Percentiles rank a stretch among this genome's conserved stretches.
Evolutionary conservation across 2,888 invertebrate genomes (phyloP).

Genomic region (Pinctada fucata): DNA sequence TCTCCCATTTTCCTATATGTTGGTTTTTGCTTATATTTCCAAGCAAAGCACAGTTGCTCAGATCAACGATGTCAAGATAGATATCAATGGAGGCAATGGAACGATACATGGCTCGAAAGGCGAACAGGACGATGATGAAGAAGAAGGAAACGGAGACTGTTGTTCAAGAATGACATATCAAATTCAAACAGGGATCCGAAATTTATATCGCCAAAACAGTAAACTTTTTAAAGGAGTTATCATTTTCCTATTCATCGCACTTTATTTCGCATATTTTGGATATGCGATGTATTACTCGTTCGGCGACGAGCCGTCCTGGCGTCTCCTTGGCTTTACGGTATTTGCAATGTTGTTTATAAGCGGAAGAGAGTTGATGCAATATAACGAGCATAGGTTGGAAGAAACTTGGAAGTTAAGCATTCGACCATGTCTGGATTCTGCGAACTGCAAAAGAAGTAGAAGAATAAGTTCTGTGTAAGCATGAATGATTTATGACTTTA

Average conservation of each 20-base stretch:
- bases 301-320: slow-evolving; percentile 59
- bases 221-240: background rate
- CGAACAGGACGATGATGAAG: background rate
- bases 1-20: background rate
- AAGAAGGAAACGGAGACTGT: background rate
- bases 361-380: too few species aligned
- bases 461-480: too few species aligned
- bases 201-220: slow-evolving; percentile 4
- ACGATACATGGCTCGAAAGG: background rate
- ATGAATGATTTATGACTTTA: too few species aligned
- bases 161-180: slow-evolving; percentile 5
- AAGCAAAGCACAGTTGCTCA: too few species aligned
- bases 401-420: too few species aligned
- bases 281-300: slow-evolving; percentile 54
- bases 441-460: too few species aligned
- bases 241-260: slow-evolving; percentile 23
- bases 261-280: slow-evolving; percentile 47
- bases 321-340: slow-evolving; percentile 52
- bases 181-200: background rate
- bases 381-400: too few species aligned
- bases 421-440: too few species aligned
- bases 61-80: too few species aligned
- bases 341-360: slow-evolving; percentile 36
- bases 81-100: too few species aligned
- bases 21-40: background rate